Evolutionary conservation across 2,113 vertebrate genomes (phyloP).

Genomic region (Pterocles orientalis): DNA sequence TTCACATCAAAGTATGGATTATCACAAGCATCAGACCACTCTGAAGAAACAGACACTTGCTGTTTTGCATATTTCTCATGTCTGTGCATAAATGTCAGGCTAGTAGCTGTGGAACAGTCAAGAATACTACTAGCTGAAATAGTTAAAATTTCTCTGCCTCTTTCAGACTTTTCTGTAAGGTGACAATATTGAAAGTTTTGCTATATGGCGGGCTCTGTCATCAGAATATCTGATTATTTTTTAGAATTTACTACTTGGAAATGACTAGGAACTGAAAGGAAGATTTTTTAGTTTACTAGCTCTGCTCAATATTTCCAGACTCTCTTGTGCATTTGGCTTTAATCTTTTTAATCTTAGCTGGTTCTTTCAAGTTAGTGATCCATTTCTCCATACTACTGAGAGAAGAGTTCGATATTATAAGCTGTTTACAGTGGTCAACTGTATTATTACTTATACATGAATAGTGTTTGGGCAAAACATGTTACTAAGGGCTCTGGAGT

Average conservation of each 20-base stretch:
- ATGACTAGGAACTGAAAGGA: neutral
- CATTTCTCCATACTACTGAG: neutral
- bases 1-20: neutral
- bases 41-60: neutral
- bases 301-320: neutral
- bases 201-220: neutral
- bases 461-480: neutral
- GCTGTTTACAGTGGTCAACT: neutral
- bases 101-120: neutral
- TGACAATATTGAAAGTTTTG: neutral
- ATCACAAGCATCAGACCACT: neutral
- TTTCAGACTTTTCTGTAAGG: neutral
- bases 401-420: neutral
- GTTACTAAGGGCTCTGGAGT: neutral
- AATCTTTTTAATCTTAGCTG: neutral
- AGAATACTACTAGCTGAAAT: neutral
- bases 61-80: neutral
- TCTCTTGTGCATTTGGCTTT: neutral
- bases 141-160: neutral
- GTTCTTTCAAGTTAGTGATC: neutral
- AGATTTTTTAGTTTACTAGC: neutral
- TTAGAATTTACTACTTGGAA: neutral
- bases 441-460: neutral
- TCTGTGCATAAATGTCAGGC: neutral
- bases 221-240: neutral